Base-by-base conservation (phyloP, 2,797 vertebrate genomes). In the Danio tinwini region DNA sequence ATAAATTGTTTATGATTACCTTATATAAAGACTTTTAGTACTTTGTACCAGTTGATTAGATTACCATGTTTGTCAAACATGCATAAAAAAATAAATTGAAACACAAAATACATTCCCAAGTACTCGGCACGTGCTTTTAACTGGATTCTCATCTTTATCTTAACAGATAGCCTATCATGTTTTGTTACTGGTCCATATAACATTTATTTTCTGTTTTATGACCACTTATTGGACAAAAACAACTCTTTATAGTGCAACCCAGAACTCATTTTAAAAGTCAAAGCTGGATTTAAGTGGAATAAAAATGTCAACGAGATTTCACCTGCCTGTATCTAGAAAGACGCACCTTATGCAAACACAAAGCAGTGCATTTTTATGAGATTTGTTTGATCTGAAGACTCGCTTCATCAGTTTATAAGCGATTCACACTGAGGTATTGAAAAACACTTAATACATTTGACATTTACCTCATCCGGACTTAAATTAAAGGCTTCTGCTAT, bases 401-500 rank as follows among this genome's bases (percentile, higher is more conserved):
- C 12, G 39, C 44, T 67, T 76, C 29, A 29, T 29, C 29, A 29
- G 29, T 29, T 29, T 29, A 29, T 29, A 1, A 29, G 29, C 29
- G 29, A 29, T 3, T 55, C 19, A n/a, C 40, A 19, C 45, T 45
- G 53, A 39, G 21, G 59, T 59, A 52, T 9, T 17, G 8, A 61
- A 13, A 63, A 9, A 61, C 13, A 40, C 21, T 45, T 47, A 65
- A 37, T 45, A 55, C 42, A 58, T 53, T 6, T 73, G 19, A 16
- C 39, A 56, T 16, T 89, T 91, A 96, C 95, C 93, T 96, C 94
- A 0, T 90, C 92, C 2, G 88, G 81, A 0, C 81, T 94, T 68
- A 98, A 93, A 49, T 89, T 89, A 76, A 97, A 98, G 7, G 91
- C 93, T 7, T 94, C 86, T 0, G 93, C 87, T 63, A 98, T 96